A percentile compares a stretch with the other conserved stretches of the same genome.
Evolutionary conservation across 2,113 vertebrate species (phyloP).

Genomic region (Smithornis capensis): DNA sequence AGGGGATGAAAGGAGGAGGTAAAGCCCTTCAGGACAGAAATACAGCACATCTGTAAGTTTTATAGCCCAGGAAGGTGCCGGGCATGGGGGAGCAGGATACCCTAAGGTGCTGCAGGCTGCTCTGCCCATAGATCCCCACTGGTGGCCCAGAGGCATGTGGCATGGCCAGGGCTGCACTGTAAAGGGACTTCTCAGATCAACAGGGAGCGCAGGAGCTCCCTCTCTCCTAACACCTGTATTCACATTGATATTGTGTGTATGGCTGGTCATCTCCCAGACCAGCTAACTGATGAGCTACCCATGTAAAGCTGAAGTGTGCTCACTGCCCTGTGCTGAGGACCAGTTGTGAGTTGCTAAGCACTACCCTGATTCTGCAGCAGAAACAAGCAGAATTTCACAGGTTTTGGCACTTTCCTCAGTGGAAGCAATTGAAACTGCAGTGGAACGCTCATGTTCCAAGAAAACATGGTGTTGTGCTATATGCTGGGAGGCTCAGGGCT

Average conservation of each 20-base stretch:
- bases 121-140: accelerated
- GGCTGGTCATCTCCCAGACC: not conserved
- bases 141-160: not conserved
- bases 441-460: not conserved
- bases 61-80: not conserved
- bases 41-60: not conserved
- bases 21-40: not conserved
- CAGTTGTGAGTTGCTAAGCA: not conserved
- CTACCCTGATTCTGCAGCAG: not conserved
- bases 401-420: not conserved
- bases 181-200: not conserved
- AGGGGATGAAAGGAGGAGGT: not conserved
- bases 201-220: not conserved
- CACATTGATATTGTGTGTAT: not conserved
- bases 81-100: not conserved
- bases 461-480: not conserved
- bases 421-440: not conserved
- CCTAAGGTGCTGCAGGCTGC: not conserved
- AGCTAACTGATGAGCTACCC: not conserved
- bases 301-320: not conserved
- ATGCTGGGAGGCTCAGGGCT: not conserved
- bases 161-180: not conserved
- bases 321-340: not conserved
- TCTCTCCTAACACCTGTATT: not conserved
- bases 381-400: not conserved